A percentile compares a stretch with the other conserved stretches of the same genome.
phyloP scores from a whole-genome alignment of 2,113 vertebrate species.

The Hippocampus mohnikei region DNA sequence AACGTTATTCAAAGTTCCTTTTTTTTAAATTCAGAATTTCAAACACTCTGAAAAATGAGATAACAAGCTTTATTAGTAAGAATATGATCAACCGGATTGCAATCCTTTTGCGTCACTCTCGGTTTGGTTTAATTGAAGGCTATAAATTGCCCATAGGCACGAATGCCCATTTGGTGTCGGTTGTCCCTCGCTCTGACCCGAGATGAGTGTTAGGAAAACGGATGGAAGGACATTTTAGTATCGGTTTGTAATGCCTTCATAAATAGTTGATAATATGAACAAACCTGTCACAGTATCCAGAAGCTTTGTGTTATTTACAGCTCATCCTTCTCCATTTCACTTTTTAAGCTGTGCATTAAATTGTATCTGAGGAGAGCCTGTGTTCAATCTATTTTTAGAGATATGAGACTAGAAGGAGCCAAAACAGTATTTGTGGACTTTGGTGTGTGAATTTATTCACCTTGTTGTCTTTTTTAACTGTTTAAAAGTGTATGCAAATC shows the following conservation, averaged over 20 bases:
- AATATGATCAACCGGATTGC: no score
- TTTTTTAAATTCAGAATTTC: no score
- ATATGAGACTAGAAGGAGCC: background rate
- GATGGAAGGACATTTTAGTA: background rate
- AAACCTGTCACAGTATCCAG: slow-evolving; percentile 12
- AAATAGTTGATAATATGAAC: slow-evolving; percentile 16
- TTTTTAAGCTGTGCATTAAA: slow-evolving; percentile 20
- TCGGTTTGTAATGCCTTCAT: background rate
- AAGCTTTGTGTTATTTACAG: slow-evolving; percentile 23
- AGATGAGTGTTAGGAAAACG: background rate
- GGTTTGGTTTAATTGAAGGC: no score
- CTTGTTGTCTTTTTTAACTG: background rate
- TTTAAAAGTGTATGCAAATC: no score
- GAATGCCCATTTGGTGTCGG: no score
- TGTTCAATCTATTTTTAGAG: background rate
- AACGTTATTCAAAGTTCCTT: no score
- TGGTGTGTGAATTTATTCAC: background rate
- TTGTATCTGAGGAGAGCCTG: background rate
- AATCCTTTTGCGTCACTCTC: no score
- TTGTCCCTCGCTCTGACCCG: background rate
- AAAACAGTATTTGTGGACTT: background rate
- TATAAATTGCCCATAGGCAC: no score
- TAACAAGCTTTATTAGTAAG: no score
- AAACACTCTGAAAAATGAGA: no score
- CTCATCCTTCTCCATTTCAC: slow-evolving; percentile 2